Evolutionary conservation across 2,888 invertebrate species (phyloP).

Genomic region (Thumatha senex): DNA sequence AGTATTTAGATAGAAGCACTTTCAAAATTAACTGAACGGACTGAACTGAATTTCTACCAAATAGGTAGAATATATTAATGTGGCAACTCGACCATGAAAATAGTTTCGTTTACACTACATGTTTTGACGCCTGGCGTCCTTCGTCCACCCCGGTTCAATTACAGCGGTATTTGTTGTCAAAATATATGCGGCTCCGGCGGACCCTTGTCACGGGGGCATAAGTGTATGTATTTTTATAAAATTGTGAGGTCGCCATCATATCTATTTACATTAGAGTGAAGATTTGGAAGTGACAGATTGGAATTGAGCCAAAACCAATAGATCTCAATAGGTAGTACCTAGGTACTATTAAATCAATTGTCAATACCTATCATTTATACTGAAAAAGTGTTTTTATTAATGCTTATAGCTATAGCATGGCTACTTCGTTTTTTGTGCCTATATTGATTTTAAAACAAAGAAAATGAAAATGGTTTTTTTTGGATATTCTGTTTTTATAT

Average conservation of each 20-base stretch:
- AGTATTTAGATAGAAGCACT: too few species aligned
- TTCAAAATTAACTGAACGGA: too few species aligned
- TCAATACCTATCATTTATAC: too few species aligned
- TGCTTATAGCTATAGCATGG: too few species aligned
- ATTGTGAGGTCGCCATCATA: slow-evolving; percentile 9
- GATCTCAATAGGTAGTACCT: too few species aligned
- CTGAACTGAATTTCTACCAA: background rate
- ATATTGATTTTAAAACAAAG: too few species aligned
- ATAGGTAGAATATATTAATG: slow-evolving; percentile 1
- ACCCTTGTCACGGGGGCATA: slow-evolving; percentile 33
- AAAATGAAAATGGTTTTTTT: too few species aligned
- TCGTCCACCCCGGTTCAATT: slow-evolving; percentile 56
- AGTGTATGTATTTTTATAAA: slow-evolving; percentile 29
- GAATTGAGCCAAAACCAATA: background rate
- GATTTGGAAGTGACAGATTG: background rate
- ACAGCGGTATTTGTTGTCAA: slow-evolving; percentile 67
- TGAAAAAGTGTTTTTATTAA: too few species aligned
- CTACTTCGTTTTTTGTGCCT: too few species aligned
- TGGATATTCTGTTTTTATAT: too few species aligned
- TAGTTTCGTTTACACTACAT: slow-evolving; percentile 20
- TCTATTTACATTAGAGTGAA: background rate
- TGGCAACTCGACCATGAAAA: slow-evolving; percentile 24
- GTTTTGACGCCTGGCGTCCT: slow-evolving; percentile 22
- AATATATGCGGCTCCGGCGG: slow-evolving; percentile 54
- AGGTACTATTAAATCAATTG: too few species aligned